These are phyloP conservation scores for Astreopora myriophthalma DNA, from an alignment of 64 coral and sea anemone genomes.

Conservation along the genomic window DNA sequence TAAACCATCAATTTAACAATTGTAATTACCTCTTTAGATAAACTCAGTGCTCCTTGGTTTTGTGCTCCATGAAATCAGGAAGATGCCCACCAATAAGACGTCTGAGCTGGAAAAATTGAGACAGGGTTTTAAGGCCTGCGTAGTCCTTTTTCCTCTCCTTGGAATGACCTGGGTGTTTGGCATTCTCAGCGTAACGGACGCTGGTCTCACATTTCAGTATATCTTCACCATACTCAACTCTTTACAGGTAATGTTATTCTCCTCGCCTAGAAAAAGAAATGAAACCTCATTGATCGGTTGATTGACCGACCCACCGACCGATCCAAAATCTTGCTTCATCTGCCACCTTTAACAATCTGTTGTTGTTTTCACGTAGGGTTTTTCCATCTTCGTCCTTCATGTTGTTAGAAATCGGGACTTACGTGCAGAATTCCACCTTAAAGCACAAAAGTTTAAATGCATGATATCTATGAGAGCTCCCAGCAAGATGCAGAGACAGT, in stretches of 20 bases:
- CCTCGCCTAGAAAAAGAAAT: background rate
- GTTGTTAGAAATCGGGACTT: conserved; percentile 47
- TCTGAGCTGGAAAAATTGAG: background rate
- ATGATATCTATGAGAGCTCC: background rate
- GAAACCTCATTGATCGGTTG: background rate
- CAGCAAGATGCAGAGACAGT: background rate
- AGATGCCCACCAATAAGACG: conserved; percentile 29
- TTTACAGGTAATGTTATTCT: conserved; percentile 21
- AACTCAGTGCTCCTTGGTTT: conserved; percentile 37
- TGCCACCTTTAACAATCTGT: background rate
- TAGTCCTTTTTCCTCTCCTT: conserved; percentile 44
- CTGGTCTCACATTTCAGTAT: conserved; percentile 64
- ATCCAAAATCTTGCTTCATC: no score
- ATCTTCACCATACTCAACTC: conserved; percentile 70
- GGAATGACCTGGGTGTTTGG: conserved; percentile 60
- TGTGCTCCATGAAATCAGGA: conserved; percentile 52
- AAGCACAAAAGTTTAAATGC: background rate
- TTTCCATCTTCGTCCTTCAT: conserved; percentile 55
- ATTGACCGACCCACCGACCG: no score
- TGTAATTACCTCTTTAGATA: conserved; percentile 13
- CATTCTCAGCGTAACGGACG: conserved; percentile 26
- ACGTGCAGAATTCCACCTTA: background rate
- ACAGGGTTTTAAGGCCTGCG: background rate
- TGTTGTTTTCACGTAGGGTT: background rate
- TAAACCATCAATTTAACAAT: no score